Conservation (phyloP, 2,797 vertebrate species). For the Myoxocephalus aenaeus region DNA sequence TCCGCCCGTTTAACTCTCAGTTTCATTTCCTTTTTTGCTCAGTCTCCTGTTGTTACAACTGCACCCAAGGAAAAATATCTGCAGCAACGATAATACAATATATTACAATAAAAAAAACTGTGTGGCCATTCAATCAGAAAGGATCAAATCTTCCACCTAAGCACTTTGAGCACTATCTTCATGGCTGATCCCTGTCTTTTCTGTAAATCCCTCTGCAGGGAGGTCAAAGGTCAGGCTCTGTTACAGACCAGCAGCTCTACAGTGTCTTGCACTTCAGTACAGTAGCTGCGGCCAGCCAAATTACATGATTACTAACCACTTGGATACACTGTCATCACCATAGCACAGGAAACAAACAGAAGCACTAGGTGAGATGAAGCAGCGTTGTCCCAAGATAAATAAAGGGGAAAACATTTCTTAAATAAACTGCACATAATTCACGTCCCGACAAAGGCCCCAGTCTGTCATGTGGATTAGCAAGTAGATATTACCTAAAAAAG, state of each 20-base stretch:
- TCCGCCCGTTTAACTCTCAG: slow-evolving; percentile 7
- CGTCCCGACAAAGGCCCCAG: not conserved
- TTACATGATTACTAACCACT: not conserved
- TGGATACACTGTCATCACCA: not conserved
- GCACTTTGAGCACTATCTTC: slow-evolving; percentile 1
- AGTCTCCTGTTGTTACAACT: slow-evolving; percentile 22
- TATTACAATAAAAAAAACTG: slow-evolving; percentile 11
- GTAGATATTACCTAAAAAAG: slow-evolving; percentile 1
- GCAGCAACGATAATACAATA: not conserved
- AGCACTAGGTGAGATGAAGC: not conserved
- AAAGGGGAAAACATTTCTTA: not conserved
- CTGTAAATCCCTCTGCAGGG: not conserved
- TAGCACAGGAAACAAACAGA: not conserved
- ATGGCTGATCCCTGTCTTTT: slow-evolving; percentile 3
- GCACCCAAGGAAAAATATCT: slow-evolving; percentile 48
- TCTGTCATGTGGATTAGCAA: not conserved
- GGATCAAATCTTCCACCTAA: not conserved
- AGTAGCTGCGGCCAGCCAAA: not conserved
- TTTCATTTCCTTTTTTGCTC: not conserved
- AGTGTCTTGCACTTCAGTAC: not conserved
- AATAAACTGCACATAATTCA: not conserved
- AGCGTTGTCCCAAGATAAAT: not conserved
- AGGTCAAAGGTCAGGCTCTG: slow-evolving; percentile 34
- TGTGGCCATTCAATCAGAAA: slow-evolving; percentile 24
- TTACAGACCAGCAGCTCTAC: not conserved